Percentiles rank a stretch among this genome's conserved stretches.
phyloP scores from a whole-genome alignment of 2,888 invertebrate genomes.

The Orthosia gothica region DNA sequence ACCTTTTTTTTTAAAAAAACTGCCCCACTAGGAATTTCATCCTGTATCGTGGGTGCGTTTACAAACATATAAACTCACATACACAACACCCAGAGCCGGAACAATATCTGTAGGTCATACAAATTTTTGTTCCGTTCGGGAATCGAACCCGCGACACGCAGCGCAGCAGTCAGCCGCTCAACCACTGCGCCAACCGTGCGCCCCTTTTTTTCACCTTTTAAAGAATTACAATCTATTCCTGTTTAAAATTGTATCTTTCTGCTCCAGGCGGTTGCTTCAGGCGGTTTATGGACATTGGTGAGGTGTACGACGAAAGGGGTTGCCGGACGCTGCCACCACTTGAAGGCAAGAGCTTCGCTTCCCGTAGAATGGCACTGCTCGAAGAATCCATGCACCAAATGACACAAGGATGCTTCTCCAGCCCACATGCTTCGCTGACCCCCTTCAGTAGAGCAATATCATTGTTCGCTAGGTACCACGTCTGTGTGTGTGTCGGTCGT shows the following conservation, averaged over 20 bases:
- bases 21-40: no score
- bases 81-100: no score
- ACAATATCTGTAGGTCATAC: no score
- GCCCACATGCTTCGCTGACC: constrained; percentile 77
- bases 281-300: constrained; percentile 74
- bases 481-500: constrained; percentile 75
- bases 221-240: neutral
- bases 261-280: constrained; percentile 70
- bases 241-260: neutral
- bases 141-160: no score
- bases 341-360: constrained; percentile 67
- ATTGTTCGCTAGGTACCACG: constrained; percentile 77
- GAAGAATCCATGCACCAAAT: constrained; percentile 66
- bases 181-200: no score
- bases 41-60: no score
- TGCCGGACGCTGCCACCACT: constrained; percentile 73
- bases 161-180: no score
- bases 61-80: no score
- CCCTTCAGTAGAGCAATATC: constrained; percentile 78
- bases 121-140: no score
- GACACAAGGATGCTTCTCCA: constrained; percentile 73
- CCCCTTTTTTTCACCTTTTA: no score
- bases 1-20: no score
- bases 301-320: constrained; percentile 74
- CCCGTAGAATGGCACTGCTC: constrained; percentile 63